phyloP scores from a whole-genome alignment of 2,888 invertebrate species.

The Helleia helle region DNA sequence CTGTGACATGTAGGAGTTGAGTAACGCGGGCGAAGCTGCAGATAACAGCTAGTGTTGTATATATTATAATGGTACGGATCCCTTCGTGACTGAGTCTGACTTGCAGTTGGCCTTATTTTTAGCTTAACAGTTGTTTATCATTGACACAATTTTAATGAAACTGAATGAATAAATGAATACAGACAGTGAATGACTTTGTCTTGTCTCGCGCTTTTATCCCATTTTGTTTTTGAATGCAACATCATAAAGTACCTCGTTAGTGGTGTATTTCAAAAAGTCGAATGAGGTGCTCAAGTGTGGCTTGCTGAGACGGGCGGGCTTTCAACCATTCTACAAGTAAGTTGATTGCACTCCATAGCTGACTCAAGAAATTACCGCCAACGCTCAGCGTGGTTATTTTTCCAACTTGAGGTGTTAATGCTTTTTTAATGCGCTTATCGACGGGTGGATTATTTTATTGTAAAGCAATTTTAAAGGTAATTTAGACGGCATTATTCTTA shows the following conservation, averaged over 20 bases:
- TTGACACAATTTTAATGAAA: background rate
- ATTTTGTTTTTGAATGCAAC: constrained; percentile 24
- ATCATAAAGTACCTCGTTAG: constrained; percentile 52
- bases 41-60: no score
- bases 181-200: constrained; percentile 23
- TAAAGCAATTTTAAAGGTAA: no score
- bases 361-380: constrained; percentile 28
- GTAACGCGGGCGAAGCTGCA: no score
- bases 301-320: constrained; percentile 25
- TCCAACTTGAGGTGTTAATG: constrained; percentile 12
- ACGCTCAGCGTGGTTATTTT: constrained; percentile 16
- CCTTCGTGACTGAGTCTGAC: no score
- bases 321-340: constrained; percentile 39
- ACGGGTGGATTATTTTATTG: background rate
- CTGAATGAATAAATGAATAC: constrained; percentile 14
- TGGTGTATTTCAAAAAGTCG: constrained; percentile 47
- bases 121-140: background rate
- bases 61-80: no score
- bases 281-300: constrained; percentile 25
- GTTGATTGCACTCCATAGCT: constrained; percentile 40
- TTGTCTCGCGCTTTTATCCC: constrained; percentile 17
- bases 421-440: constrained; percentile 9
- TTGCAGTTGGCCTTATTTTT: no score
- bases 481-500: no score
- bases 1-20: no score